Evolutionary conservation across 2,113 vertebrate genomes (phyloP).

Genomic region (Shinisaurus crocodilurus): DNA sequence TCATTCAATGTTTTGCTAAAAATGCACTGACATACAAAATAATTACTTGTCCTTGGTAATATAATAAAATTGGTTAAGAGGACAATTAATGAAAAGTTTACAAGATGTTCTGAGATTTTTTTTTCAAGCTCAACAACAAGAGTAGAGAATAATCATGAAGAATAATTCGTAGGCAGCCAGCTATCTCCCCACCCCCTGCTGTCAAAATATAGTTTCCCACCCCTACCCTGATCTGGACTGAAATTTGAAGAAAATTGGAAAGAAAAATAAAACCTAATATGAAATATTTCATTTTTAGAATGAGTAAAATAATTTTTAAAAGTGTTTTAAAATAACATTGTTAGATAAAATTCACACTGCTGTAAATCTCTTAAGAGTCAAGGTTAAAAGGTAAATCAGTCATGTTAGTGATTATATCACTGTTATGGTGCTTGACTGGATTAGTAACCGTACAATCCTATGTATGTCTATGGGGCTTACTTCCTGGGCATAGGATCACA

Average conservation of each 20-base stretch:
- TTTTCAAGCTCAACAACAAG: background rate
- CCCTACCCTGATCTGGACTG: background rate
- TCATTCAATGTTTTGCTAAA: slow-evolving; percentile 43
- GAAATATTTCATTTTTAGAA: background rate
- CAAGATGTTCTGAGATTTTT: background rate
- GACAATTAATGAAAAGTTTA: slow-evolving; percentile 6
- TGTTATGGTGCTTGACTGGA: background rate
- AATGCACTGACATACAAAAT: slow-evolving; percentile 28
- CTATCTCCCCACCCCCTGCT: no score
- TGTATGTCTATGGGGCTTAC: background rate
- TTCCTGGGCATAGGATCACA: background rate
- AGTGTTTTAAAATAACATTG: background rate
- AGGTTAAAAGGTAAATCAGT: background rate
- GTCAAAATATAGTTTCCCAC: background rate
- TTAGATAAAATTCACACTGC: background rate
- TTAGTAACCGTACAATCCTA: background rate
- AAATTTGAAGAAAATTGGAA: background rate
- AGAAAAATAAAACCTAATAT: background rate
- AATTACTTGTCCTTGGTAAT: slow-evolving; percentile 31
- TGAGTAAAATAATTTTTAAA: background rate
- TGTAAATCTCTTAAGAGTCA: background rate
- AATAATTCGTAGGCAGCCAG: background rate
- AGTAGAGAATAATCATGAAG: background rate
- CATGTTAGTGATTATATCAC: background rate
- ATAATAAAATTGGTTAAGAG: slow-evolving; percentile 18